Evolutionary conservation across 1,140 invertebrate species (phyloP).

Genomic region (Heliconius himera): DNA sequence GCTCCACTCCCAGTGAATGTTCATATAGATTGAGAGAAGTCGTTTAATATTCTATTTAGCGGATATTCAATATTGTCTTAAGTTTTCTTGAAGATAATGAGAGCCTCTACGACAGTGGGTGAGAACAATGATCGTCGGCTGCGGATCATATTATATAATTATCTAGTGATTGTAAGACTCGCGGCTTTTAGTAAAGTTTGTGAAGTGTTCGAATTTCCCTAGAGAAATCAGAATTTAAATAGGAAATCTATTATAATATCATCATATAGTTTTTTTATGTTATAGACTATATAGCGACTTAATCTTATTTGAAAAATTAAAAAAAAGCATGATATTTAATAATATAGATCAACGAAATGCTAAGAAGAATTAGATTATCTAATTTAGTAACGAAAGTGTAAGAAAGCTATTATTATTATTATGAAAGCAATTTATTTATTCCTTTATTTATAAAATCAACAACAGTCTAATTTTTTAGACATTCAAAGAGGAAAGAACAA

Average conservation of each 20-base stretch:
- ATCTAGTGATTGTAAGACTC: neutral
- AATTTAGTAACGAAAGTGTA: too few species aligned
- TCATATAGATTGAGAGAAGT: slow-evolving; percentile 40
- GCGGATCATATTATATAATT: neutral
- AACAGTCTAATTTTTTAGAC: too few species aligned
- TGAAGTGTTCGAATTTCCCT: neutral
- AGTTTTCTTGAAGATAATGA: slow-evolving; percentile 19
- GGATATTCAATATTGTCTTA: slow-evolving; percentile 36
- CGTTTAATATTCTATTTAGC: slow-evolving; percentile 44
- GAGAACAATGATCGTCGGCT: neutral
- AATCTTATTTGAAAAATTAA: too few species aligned
- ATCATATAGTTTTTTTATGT: too few species aligned
- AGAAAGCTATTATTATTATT: too few species aligned
- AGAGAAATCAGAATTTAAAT: neutral
- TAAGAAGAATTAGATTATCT: too few species aligned
- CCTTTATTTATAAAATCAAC: too few species aligned
- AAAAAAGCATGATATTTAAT: too few species aligned
- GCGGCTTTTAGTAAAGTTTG: neutral
- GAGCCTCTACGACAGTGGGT: neutral
- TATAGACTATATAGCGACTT: too few species aligned
- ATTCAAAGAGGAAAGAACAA: too few species aligned
- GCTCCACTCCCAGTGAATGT: slow-evolving; percentile 39
- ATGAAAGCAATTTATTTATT: too few species aligned
- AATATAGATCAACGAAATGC: too few species aligned
- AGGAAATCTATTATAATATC: neutral